Conservation (phyloP, 2,888 invertebrate species). For the Cataglyphis altisquamis region DNA sequence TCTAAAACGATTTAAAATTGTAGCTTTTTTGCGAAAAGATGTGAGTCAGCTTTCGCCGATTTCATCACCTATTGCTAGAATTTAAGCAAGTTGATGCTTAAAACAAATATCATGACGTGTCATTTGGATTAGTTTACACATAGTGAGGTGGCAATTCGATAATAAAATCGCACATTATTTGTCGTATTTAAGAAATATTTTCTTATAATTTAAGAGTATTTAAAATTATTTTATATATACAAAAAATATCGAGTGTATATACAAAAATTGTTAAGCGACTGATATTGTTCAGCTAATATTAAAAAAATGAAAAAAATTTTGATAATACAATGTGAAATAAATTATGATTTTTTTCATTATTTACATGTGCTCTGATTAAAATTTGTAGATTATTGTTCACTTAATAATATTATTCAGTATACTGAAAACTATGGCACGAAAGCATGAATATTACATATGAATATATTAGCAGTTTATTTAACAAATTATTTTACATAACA, state of each 20-base stretch:
- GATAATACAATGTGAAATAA: background rate
- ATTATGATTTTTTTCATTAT: background rate
- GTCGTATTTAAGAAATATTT: background rate
- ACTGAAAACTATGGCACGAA: background rate
- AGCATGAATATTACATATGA: background rate
- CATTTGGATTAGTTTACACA: background rate
- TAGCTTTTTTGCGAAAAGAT: background rate
- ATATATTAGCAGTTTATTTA: background rate
- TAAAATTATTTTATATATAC: background rate
- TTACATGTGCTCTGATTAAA: background rate
- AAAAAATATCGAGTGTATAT: background rate
- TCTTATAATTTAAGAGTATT: background rate
- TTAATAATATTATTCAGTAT: background rate
- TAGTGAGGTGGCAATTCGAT: background rate
- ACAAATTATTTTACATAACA: background rate
- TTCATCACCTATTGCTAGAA: slow-evolving; percentile 3
- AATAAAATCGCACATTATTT: background rate
- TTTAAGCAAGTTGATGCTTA: slow-evolving; percentile 25
- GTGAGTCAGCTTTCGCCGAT: slow-evolving; percentile 27
- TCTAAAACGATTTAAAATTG: slow-evolving; percentile 20
- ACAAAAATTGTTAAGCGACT: background rate
- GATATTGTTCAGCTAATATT: background rate
- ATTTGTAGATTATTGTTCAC: background rate
- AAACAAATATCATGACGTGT: slow-evolving; percentile 10
- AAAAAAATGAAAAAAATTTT: background rate